phyloP scores from a whole-genome alignment of 2,797 vertebrate species.

The Halcyon leucocephala region DNA sequence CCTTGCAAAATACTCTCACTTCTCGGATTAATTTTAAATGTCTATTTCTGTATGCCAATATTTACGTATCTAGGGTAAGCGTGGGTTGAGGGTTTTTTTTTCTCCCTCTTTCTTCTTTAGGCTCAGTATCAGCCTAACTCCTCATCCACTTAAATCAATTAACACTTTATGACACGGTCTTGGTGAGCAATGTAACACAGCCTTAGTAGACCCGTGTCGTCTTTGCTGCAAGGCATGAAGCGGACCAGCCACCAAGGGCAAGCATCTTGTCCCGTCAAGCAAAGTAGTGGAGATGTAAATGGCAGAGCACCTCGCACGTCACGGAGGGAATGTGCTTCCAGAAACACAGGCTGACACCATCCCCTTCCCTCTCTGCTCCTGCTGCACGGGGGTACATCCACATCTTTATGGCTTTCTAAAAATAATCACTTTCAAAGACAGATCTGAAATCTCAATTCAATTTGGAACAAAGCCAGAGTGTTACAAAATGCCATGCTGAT shows the following conservation, averaged over 20 bases:
- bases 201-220: neutral
- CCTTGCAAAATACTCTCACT: slow-evolving; percentile 18
- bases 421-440: neutral
- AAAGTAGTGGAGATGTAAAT: rapidly evolving
- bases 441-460: neutral
- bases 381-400: neutral
- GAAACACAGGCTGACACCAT: too few relatives aligned
- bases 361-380: neutral
- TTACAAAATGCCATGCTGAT: neutral
- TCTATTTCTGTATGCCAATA: neutral
- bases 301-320: neutral
- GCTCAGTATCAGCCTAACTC: neutral
- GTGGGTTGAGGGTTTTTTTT: rapidly evolving
- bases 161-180: neutral
- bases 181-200: neutral
- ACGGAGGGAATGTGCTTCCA: rapidly evolving
- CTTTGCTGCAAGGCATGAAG: neutral
- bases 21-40: slow-evolving; percentile 20
- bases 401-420: neutral
- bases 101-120: neutral
- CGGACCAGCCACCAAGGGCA: rapidly evolving
- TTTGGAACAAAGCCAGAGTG: neutral
- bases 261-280: neutral
- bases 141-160: neutral
- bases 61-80: neutral